Percentiles rank a stretch among this genome's conserved stretches.
These are phyloP conservation scores for Drosophila nigritarsus DNA, from an alignment of 2,888 invertebrate genomes.

Conservation along the genomic window DNA sequence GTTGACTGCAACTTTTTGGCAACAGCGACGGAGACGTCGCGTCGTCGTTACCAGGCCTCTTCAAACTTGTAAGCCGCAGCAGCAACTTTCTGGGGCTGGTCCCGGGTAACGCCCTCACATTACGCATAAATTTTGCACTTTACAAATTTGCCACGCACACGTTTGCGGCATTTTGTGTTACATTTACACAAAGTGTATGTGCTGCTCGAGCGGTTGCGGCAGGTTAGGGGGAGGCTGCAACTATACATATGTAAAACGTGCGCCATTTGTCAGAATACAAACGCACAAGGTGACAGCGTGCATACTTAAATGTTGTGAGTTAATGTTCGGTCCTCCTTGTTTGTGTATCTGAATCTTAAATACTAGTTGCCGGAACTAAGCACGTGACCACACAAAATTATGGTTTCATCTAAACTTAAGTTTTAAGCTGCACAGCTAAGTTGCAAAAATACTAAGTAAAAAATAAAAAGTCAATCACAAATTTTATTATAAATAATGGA, in stretches of 20 bases:
- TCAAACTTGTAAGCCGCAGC: slow-evolving; percentile 73
- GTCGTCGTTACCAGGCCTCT: slow-evolving; percentile 58
- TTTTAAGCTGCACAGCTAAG: neutral
- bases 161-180: slow-evolving; percentile 80
- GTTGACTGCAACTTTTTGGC: slow-evolving; percentile 77
- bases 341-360: slow-evolving; percentile 13
- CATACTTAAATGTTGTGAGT: slow-evolving; percentile 18
- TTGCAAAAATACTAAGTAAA: neutral
- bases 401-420: slow-evolving; percentile 7
- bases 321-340: slow-evolving; percentile 5
- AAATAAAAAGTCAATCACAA: neutral
- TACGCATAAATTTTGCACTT: slow-evolving; percentile 81
- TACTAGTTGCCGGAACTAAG: slow-evolving; percentile 20
- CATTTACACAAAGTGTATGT: slow-evolving; percentile 59
- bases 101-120: slow-evolving; percentile 74
- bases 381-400: slow-evolving; percentile 7
- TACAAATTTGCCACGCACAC: slow-evolving; percentile 81
- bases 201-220: neutral
- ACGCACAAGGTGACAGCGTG: slow-evolving; percentile 46
- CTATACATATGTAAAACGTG: slow-evolving; percentile 74
- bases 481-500: neutral
- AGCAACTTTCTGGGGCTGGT: slow-evolving; percentile 25
- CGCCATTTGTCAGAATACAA: slow-evolving; percentile 72
- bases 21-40: slow-evolving; percentile 40
- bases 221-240: slow-evolving; percentile 18